Base-by-base conservation (phyloP, 2,888 invertebrate species). In the Aradus depressus region DNA sequence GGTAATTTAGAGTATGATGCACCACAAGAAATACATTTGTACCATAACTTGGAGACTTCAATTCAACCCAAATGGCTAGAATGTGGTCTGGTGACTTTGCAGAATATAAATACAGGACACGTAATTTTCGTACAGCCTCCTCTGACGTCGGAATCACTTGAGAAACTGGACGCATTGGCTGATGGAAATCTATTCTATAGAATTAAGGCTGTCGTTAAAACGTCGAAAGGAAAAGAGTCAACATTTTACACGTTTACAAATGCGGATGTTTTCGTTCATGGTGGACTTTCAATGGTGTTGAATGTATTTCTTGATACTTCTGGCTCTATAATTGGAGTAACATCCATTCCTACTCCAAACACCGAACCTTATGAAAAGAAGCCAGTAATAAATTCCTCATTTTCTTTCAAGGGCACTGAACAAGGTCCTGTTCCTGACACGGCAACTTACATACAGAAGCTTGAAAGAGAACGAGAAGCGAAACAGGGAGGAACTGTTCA, bases 401-500 rank as follows among this genome's bases (percentile, higher is more conserved):
- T 44, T 22, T 23, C 47, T 6, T 76, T 92, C 1, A 79, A 81
- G 59, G 81, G 86, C 63, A 80, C 87, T 39, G 86, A 89, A 63
- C 74, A 77, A 59, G 92, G 88, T 6, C 90, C 91, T 47, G 74
- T 81, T 37, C 96, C 96, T 31, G 96, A 97, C 61, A 96, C 95
- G n/a, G 85, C 90, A 39, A 80, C 86, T 3, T 97, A 91, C 64
- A 84, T 97, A 60, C 90, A 92, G 65, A 93, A 92, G 68, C 66
- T 95, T 44, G 95, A 96, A 65, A 74, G 86, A 51, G 96, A 97
- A 68, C 81, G 87, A 61, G 84, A 87, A 68, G 86, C 88, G 1
- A 78, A 86, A 60, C 91, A 92, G 65, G 81, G 85, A 56, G 88
- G 90, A 19, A 90, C 93, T 62, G 75, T 82, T 19, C 90, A 91